Conservation (phyloP, 2,113 vertebrate species). For the Telmatochromis brichardi region DNA sequence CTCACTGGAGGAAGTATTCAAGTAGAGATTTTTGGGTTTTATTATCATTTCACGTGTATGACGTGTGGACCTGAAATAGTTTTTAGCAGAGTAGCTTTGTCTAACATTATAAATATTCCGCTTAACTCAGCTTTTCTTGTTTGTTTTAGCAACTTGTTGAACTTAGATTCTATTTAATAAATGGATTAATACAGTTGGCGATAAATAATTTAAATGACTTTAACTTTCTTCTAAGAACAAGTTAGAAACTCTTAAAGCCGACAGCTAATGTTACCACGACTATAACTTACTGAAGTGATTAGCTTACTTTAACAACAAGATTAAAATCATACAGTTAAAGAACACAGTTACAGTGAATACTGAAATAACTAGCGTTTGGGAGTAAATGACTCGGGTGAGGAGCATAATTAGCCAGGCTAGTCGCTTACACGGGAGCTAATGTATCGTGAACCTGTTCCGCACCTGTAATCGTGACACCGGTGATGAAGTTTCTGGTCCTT, state of each 20-base stretch:
- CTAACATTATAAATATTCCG: background rate
- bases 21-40: fast-evolving
- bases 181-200: background rate
- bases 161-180: fast-evolving
- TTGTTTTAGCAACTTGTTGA: background rate
- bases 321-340: background rate
- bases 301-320: background rate
- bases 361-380: background rate
- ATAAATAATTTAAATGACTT: fast-evolving
- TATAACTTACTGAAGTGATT: background rate
- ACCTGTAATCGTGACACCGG: conserved; percentile 68
- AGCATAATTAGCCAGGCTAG: background rate
- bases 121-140: background rate
- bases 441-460: background rate
- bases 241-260: background rate
- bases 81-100: background rate
- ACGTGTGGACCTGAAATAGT: background rate
- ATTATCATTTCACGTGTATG: background rate
- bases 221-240: background rate
- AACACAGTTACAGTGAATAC: background rate
- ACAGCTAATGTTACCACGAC: background rate
- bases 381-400: background rate
- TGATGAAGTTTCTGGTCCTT: conserved; percentile 56
- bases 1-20: background rate
- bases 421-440: background rate